phyloP scores from a whole-genome alignment of 2,113 vertebrate species.

The Mustelus asterias region DNA sequence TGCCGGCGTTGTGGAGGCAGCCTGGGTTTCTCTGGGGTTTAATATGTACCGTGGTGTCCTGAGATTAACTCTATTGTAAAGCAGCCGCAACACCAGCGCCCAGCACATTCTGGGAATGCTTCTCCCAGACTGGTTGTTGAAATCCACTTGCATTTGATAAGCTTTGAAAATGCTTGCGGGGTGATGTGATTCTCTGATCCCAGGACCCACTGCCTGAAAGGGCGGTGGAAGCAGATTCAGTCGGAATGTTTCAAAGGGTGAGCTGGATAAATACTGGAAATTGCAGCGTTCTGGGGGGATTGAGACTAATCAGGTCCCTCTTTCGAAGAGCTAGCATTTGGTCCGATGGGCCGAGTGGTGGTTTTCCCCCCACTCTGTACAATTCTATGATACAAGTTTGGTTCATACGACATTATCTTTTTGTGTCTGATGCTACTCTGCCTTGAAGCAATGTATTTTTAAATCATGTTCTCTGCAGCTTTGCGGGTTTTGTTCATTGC shows the following conservation, averaged over 20 bases:
- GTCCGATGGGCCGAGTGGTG: background rate
- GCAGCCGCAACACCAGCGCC: background rate
- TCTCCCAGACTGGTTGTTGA: background rate
- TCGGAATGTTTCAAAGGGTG: background rate
- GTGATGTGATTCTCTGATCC: background rate
- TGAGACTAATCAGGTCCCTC: no score
- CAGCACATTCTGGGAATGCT: background rate
- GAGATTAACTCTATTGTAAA: background rate
- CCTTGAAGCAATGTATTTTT: no score
- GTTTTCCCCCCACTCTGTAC: background rate
- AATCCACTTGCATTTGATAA: background rate
- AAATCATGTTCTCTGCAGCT: no score
- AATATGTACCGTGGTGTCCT: background rate
- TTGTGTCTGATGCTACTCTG: no score
- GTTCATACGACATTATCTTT: no score
- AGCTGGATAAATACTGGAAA: background rate
- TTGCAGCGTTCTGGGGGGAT: background rate
- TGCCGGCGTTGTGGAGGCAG: background rate
- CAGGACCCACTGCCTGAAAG: no score
- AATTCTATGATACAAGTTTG: background rate
- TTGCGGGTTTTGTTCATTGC: no score
- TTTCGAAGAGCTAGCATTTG: background rate
- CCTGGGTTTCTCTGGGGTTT: background rate
- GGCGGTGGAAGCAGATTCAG: background rate
- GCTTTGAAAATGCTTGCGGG: background rate